Conservation (phyloP, 2,797 vertebrate genomes). For the Chelonia mydas region DNA sequence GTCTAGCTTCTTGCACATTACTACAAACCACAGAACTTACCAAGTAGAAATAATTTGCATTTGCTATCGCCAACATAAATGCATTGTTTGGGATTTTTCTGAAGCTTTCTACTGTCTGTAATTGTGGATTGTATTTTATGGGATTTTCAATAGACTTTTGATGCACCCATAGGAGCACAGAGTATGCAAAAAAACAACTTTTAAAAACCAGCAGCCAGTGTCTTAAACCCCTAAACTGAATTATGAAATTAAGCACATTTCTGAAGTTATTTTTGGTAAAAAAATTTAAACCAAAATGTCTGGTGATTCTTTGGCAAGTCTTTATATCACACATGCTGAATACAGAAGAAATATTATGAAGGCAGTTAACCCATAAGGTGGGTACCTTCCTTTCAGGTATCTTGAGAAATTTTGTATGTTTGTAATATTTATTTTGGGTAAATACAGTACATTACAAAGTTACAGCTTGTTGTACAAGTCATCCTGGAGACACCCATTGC, state of each 20-base stretch:
- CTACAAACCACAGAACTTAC: slow-evolving; percentile 14
- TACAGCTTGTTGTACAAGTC: neutral
- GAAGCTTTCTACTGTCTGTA: slow-evolving; percentile 24
- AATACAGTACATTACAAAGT: neutral
- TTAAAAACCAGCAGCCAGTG: neutral
- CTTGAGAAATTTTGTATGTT: neutral
- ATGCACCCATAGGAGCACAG: neutral
- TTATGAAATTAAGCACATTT: neutral
- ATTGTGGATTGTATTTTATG: neutral
- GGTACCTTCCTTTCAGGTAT: neutral
- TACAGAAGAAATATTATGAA: neutral
- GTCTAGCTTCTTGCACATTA: neutral
- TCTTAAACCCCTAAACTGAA: neutral
- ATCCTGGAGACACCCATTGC: neutral
- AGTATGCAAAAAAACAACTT: neutral
- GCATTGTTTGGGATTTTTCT: slow-evolving; percentile 26
- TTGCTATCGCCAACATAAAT: slow-evolving; percentile 23
- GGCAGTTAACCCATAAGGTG: neutral
- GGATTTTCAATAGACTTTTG: neutral
- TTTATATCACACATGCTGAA: neutral
- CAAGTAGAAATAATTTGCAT: slow-evolving; percentile 6
- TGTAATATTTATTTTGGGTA: neutral
- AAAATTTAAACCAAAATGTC: neutral
- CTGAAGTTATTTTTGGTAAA: neutral
- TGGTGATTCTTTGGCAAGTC: neutral